A percentile compares a stretch with the other conserved stretches of the same genome.
Evolutionary conservation across 2,113 vertebrate species (phyloP).

Genomic region (Rhombomys opimus): DNA sequence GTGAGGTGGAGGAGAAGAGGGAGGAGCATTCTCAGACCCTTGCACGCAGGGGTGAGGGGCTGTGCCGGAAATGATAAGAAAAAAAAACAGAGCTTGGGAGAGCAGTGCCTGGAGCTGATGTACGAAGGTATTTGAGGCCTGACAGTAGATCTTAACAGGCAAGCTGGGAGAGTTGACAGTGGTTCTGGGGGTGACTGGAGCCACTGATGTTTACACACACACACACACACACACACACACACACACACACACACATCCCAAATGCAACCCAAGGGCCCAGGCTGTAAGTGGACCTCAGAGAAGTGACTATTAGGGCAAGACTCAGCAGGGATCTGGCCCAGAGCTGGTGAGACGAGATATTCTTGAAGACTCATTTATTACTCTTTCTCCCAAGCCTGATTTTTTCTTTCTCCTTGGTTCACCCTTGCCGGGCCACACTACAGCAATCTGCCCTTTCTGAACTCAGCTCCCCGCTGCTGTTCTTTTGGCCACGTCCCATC

Average conservation of each 20-base stretch:
- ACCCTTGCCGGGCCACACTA: neutral
- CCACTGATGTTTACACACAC: neutral
- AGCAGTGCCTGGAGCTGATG: rapidly evolving
- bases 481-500: neutral
- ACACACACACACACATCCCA: neutral
- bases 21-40: neutral
- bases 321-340: neutral
- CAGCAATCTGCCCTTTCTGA: neutral
- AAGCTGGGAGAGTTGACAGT: neutral
- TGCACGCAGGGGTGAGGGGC: no score
- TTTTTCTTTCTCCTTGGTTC: neutral
- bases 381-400: neutral
- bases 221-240: neutral
- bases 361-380: neutral
- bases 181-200: neutral
- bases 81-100: neutral
- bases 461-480: neutral
- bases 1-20: neutral
- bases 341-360: neutral
- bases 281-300: neutral
- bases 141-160: neutral
- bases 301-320: no score
- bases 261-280: neutral
- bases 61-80: neutral
- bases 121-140: neutral